Conservation (phyloP, 2,797 vertebrate species). For the Pogonophryne albipinna region DNA sequence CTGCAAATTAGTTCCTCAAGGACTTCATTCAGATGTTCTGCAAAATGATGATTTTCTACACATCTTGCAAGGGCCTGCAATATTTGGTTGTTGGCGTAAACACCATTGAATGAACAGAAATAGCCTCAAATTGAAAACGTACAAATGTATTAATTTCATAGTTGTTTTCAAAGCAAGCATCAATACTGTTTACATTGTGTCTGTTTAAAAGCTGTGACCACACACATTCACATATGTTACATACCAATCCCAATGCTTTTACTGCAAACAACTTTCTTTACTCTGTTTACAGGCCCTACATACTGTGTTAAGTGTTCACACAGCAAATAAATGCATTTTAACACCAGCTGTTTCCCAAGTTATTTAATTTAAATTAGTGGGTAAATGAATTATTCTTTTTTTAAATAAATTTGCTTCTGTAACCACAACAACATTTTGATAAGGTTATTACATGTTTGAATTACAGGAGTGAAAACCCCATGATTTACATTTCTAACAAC, state of each 20-base stretch:
- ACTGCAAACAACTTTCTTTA: neutral
- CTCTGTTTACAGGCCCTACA: neutral
- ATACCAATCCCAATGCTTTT: neutral
- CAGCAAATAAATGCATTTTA: neutral
- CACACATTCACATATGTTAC: conserved; percentile 4
- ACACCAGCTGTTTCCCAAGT: neutral
- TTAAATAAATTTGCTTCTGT: neutral
- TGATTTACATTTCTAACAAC: too few relatives aligned
- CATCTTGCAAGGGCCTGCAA: conserved; percentile 14
- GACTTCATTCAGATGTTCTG: conserved; percentile 58
- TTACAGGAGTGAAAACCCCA: neutral
- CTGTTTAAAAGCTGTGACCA: neutral
- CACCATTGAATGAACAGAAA: neutral
- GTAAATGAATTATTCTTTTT: neutral
- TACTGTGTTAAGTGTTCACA: neutral
- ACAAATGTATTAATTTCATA: conserved; percentile 7
- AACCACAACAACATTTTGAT: conserved; percentile 1
- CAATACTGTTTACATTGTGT: neutral
- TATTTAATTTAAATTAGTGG: neutral
- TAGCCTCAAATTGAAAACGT: conserved; percentile 23
- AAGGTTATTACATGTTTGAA: neutral
- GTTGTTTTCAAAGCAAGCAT: conserved; percentile 12
- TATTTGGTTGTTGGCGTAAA: conserved; percentile 25
- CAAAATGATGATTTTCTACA: conserved; percentile 43
- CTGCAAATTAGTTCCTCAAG: conserved; percentile 71